These are phyloP conservation scores for Crenichthys baileyi DNA, from an alignment of 2,797 vertebrate species.

Conservation along the genomic window DNA sequence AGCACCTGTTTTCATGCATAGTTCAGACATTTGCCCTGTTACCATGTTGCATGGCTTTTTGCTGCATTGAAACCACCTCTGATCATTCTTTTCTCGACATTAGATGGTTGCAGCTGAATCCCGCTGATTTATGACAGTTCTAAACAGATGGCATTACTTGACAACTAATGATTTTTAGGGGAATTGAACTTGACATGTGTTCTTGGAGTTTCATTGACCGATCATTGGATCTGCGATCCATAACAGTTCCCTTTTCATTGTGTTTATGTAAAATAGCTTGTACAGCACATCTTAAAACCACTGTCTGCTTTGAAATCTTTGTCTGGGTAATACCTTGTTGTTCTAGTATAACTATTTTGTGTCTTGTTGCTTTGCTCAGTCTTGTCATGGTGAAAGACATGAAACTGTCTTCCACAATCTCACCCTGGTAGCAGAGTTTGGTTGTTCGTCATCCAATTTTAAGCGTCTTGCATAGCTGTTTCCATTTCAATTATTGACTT, in stretches of 20 bases:
- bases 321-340: background rate
- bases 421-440: background rate
- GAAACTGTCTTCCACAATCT: background rate
- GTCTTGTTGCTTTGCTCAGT: background rate
- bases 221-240: background rate
- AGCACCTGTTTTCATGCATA: background rate
- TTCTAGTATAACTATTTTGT: background rate
- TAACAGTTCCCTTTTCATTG: background rate
- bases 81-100: background rate
- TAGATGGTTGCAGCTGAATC: background rate
- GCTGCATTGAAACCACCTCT: background rate
- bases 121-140: conserved; percentile 17
- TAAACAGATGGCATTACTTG: conserved; percentile 41
- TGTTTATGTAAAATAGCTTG: background rate
- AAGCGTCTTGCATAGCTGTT: background rate
- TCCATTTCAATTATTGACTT: background rate
- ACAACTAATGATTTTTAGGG: conserved; percentile 4
- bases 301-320: background rate
- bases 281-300: background rate
- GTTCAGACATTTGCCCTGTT: background rate
- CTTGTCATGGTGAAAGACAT: background rate
- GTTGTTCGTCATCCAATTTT: background rate
- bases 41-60: background rate
- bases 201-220: background rate
- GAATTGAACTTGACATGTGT: background rate